Percentiles rank a stretch among this genome's conserved stretches.
phyloP scores from a whole-genome alignment of 2,888 invertebrate species.

The Zygothrica quintamaculata region DNA sequence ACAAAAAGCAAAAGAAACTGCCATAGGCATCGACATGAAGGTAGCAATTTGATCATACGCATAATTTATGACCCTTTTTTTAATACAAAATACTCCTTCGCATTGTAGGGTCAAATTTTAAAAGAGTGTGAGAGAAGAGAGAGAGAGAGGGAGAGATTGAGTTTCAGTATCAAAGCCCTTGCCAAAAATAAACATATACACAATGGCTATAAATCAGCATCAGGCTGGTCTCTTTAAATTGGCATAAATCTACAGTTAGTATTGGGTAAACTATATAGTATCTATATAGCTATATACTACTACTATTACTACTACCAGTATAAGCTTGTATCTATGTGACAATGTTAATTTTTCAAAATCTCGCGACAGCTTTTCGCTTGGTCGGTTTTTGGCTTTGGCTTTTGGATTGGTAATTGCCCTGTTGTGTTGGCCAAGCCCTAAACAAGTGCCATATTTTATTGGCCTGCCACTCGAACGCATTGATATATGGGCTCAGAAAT shows the following conservation, averaged over 20 bases:
- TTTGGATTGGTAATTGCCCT: conserved; percentile 64
- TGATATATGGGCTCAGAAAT: conserved; percentile 68
- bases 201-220: conserved; percentile 68
- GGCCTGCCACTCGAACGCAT: conserved; percentile 66
- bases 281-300: conserved; percentile 18
- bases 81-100: conserved; percentile 14
- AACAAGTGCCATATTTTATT: conserved; percentile 79
- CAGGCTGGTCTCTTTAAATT: conserved; percentile 67
- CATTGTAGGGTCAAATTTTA: conserved; percentile 12
- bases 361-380: conserved; percentile 73
- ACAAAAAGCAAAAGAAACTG: conserved; percentile 53
- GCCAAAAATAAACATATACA: conserved; percentile 21
- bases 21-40: conserved; percentile 63
- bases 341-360: conserved; percentile 77
- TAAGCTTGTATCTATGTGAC: conserved; percentile 24
- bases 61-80: conserved; percentile 60
- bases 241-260: conserved; percentile 68
- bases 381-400: conserved; percentile 19
- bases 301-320: conserved; percentile 1
- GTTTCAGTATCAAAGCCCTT: conserved; percentile 22
- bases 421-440: conserved; percentile 60
- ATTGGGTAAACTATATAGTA: conserved; percentile 29
- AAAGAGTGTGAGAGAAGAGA: no score
- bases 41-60: conserved; percentile 78
- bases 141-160: no score